These are phyloP conservation scores for Campylorhamphus procurvoides DNA, from an alignment of 2,113 vertebrate genomes.

Conservation along the genomic window DNA sequence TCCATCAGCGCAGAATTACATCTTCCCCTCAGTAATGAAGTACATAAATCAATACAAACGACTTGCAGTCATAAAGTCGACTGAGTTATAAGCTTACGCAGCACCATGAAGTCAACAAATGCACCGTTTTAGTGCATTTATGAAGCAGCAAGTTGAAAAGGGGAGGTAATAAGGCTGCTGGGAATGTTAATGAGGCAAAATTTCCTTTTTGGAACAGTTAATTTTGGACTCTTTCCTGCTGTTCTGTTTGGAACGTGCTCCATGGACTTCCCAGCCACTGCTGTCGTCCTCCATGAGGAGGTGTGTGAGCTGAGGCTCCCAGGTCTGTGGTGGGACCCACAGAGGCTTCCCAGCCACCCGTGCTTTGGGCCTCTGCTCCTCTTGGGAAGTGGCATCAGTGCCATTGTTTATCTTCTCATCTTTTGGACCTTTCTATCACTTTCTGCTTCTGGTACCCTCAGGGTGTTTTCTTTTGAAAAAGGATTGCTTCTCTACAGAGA, in stretches of 20 bases:
- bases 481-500: background rate
- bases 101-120: background rate
- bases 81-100: conserved; percentile 2
- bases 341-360: accelerated
- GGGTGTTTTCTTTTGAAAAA: background rate
- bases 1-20: conserved; percentile 11
- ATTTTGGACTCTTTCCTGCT: background rate
- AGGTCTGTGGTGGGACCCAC: accelerated
- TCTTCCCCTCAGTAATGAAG: conserved; percentile 19
- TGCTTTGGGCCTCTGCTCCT: background rate
- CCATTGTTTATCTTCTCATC: accelerated
- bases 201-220: background rate
- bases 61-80: conserved; percentile 7
- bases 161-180: background rate
- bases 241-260: background rate
- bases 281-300: accelerated
- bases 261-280: accelerated
- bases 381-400: background rate
- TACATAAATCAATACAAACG: conserved; percentile 39
- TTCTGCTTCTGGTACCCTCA: background rate
- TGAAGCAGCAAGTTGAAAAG: background rate
- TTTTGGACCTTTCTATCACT: background rate
- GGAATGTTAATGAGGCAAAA: background rate
- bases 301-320: background rate
- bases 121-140: background rate